Evolutionary conservation across 2,797 vertebrate species (phyloP).

Genomic region (Mastacembelus armatus): DNA sequence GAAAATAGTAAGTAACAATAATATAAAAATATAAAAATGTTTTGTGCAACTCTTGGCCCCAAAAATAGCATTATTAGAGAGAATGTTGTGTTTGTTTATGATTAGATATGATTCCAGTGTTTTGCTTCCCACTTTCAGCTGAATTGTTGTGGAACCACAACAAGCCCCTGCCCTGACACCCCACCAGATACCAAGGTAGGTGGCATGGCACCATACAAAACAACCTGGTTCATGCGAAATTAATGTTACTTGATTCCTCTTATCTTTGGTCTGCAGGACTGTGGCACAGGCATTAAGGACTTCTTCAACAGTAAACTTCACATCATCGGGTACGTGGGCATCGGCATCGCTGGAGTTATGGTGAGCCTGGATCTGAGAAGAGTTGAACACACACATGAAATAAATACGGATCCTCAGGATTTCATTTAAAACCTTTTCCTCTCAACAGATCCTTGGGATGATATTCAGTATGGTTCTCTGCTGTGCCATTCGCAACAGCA

Average conservation of each 20-base stretch:
- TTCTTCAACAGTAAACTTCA: conserved; percentile 90
- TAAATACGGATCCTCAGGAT: fast-evolving
- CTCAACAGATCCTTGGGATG: conserved; percentile 94
- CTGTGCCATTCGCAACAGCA: conserved; percentile 94
- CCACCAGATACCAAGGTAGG: conserved; percentile 59
- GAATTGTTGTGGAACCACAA: conserved; percentile 77
- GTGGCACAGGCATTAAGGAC: conserved; percentile 88
- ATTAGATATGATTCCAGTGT: neutral
- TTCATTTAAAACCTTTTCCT: conserved; percentile 4
- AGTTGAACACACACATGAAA: neutral
- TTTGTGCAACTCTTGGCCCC: fast-evolving
- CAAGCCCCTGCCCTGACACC: conserved; percentile 43
- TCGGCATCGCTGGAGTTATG: conserved; percentile 94
- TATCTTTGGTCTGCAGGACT: conserved; percentile 82
- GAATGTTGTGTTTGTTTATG: neutral
- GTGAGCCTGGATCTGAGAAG: conserved; percentile 80
- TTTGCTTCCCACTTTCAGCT: conserved; percentile 64
- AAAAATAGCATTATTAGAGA: neutral
- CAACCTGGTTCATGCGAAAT: neutral
- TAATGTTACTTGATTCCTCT: neutral
- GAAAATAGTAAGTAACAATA: conserved; percentile 82
- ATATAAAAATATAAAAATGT: conserved; percentile 61
- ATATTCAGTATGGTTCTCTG: conserved; percentile 99
- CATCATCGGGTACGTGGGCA: conserved; percentile 93
- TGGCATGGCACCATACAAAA: neutral